These are phyloP conservation scores for Dioctria linearis DNA, from an alignment of 2,888 invertebrate species.

Conservation along the genomic window DNA sequence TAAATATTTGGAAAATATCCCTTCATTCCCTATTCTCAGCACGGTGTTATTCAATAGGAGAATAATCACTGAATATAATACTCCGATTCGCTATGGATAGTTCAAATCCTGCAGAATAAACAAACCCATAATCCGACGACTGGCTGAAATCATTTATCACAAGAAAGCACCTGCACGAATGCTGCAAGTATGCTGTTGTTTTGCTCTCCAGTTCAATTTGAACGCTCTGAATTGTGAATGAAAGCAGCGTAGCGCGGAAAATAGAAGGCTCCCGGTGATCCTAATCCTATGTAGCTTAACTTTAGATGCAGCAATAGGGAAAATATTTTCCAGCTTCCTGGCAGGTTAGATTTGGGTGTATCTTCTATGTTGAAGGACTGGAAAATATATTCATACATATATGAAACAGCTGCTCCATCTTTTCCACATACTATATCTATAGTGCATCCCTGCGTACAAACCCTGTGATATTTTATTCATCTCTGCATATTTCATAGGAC, in stretches of 20 bases:
- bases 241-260: not conserved
- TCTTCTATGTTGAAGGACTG: not conserved
- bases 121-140: not conserved
- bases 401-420: not conserved
- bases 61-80: not conserved
- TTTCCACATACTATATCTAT: not conserved
- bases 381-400: constrained; percentile 17
- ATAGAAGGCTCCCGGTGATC: not conserved
- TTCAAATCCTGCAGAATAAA: constrained; percentile 12
- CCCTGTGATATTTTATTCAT: not conserved
- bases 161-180: constrained; percentile 11
- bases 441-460: not conserved
- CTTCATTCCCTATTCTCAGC: no score
- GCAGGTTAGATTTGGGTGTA: not conserved
- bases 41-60: no score
- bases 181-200: not conserved
- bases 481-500: constrained; percentile 5
- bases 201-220: constrained; percentile 15
- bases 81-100: not conserved
- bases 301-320: constrained; percentile 1
- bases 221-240: not conserved
- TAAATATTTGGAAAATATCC: no score
- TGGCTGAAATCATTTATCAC: constrained; percentile 23
- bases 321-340: not conserved
- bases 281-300: constrained; percentile 2